These are phyloP conservation scores for Sphecodes monilicornis DNA, from an alignment of 2,888 invertebrate genomes.

Conservation along the genomic window DNA sequence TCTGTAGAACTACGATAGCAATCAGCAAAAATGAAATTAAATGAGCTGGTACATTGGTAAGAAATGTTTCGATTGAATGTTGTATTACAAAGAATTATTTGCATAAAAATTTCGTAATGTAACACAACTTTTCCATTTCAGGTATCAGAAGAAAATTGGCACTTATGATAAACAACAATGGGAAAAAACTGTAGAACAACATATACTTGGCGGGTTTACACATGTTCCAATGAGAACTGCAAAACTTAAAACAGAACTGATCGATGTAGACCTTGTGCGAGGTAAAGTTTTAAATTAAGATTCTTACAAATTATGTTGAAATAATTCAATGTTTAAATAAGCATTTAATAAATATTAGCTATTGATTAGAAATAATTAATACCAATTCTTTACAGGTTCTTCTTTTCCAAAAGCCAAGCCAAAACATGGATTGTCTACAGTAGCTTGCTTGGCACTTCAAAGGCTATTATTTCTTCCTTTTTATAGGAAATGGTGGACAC, in stretches of 20 bases:
- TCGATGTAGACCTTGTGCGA: constrained; percentile 98
- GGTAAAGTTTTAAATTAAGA: constrained; percentile 86
- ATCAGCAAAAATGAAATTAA: constrained; percentile 69
- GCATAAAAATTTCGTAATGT: not conserved
- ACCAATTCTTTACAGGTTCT: constrained; percentile 88
- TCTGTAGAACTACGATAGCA: constrained; percentile 53
- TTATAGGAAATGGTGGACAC: constrained; percentile 95
- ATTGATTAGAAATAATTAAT: constrained; percentile 8
- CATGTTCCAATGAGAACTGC: constrained; percentile 92
- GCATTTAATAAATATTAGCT: constrained; percentile 14
- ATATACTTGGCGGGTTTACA: constrained; percentile 93
- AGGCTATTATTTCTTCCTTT: constrained; percentile 94
- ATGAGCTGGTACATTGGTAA: constrained; percentile 74
- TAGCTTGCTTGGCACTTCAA: constrained; percentile 92
- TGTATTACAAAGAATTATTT: not conserved
- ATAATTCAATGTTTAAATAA: constrained; percentile 8
- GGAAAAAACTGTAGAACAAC: constrained; percentile 97
- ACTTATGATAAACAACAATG: constrained; percentile 98
- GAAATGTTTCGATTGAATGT: constrained; percentile 10
- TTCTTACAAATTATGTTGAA: not conserved
- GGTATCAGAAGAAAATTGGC: constrained; percentile 98
- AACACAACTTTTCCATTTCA: constrained; percentile 79
- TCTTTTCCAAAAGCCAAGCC: constrained; percentile 98
- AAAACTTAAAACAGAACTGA: constrained; percentile 95
- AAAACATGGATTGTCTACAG: constrained; percentile 94